A percentile compares a stretch with the other conserved stretches of the same genome.
Evolutionary conservation across 2,113 vertebrate genomes (phyloP).

Genomic region (Xyliphius kryptos): DNA sequence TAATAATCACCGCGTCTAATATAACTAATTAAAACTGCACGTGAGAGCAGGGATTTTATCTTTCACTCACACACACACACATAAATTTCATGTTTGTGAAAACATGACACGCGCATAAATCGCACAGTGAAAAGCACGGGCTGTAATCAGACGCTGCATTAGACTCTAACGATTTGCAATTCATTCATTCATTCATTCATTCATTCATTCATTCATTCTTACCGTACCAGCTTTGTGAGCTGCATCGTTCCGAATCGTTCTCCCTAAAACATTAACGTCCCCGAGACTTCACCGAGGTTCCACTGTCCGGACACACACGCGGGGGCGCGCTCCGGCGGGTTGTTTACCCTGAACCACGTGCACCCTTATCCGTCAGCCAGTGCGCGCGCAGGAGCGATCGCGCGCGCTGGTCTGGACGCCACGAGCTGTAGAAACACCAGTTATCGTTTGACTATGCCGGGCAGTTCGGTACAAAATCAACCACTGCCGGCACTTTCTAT

Average conservation of each 20-base stretch:
- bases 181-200: too few species aligned
- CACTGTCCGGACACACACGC: conserved; percentile 18
- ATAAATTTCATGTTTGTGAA: too few species aligned
- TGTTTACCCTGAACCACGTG: conserved; percentile 45
- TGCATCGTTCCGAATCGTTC: conserved; percentile 51
- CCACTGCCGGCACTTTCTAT: too few species aligned
- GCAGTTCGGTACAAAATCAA: neutral
- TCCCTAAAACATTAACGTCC: conserved; percentile 36
- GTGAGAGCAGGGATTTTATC: too few species aligned
- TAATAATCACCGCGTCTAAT: too few species aligned
- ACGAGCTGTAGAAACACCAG: neutral
- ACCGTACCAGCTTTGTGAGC: conserved; percentile 58
- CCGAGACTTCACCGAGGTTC: conserved; percentile 22
- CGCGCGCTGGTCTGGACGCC: neutral
- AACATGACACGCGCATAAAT: too few species aligned
- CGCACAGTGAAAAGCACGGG: too few species aligned
- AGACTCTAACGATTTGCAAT: too few species aligned
- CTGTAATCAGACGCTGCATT: too few species aligned
- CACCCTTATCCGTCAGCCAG: conserved; percentile 30
- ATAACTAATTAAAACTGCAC: too few species aligned
- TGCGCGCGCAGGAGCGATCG: conserved; percentile 48
- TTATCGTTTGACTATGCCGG: neutral
- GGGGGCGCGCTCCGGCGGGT: conserved; percentile 29
- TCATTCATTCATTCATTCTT: too few species aligned
- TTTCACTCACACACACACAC: too few species aligned